Evolutionary conservation across 2,113 vertebrate genomes (phyloP), one percentile per base, ranked within the genome.

Genomic region (Passer montanus): DNA sequence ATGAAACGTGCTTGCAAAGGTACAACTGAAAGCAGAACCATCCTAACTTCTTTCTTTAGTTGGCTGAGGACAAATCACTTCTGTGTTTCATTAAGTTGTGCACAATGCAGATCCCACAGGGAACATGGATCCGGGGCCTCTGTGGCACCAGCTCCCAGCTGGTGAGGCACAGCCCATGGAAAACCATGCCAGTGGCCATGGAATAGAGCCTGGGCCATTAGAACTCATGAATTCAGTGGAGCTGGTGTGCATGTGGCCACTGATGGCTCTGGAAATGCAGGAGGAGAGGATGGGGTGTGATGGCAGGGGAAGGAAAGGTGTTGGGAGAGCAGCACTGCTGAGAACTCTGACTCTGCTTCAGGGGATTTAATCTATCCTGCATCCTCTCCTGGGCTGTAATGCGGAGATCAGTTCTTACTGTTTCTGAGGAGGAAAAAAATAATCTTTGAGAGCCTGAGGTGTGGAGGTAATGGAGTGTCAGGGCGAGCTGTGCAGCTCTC

Each of bases 81-180:
- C 94, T 93, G 86, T 23, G 23, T 86, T 92, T 86, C 68, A 63
- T 92, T 77, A 74, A 74, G 27, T 63, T 50, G 35, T 62, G 30
- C 73, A 77, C 89, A 74, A 77, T 77, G 76, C 39, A 6, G 44
- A 63, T 88, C 46, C 43, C 75, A 46, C 58, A 62, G 82, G 59
- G 68, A 60, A 21, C 0, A 0, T 47, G 70, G 66, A 11, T 89
- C 33, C 78, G 78, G 58, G 56, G 81, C 69, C 84, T 56, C 30
- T 55, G 73, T 67, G 74, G 78, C 90, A 89, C 77, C 81, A 68
- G 43, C 55, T 84, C 50, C 56, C 92, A 84, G 74, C 53, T 89
- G 92, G 68, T 50, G 68, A 64, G 62, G 80, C 84, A 15, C 56
- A 84, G 83, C 59, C 7, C 6, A 1, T 70, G 24, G 46, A 24